Percentiles rank a stretch among this genome's conserved stretches.
Conservation (phyloP, 2,797 vertebrate species). For the Mionectes olivaceus region DNA sequence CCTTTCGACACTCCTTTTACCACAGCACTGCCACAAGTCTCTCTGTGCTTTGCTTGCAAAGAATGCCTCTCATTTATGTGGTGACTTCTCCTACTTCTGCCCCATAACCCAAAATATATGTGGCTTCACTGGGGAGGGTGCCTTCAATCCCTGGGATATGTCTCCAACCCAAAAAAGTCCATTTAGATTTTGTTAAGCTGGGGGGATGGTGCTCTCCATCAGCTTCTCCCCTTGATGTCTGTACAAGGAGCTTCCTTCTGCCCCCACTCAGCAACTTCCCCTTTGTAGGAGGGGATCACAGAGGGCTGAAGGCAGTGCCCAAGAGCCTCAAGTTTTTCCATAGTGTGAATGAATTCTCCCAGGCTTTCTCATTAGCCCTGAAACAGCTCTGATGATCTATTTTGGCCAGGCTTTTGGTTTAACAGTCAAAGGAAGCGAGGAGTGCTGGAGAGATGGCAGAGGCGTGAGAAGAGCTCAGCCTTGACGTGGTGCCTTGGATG, state of each 20-base stretch:
- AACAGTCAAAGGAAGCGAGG: background rate
- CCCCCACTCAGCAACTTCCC: background rate
- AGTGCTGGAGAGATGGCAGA: rapidly evolving
- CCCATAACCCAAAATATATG: background rate
- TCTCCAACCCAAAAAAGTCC: background rate
- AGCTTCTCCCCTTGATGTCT: rapidly evolving
- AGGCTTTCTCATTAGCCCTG: background rate
- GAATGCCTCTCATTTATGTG: background rate
- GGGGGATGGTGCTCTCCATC: background rate
- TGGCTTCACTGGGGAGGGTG: background rate
- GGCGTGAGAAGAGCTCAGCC: background rate
- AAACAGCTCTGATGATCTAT: background rate
- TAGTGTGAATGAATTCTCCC: rapidly evolving
- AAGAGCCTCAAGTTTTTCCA: background rate
- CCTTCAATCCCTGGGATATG: background rate
- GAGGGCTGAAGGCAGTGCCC: background rate
- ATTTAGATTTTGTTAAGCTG: background rate
- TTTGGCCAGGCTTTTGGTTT: background rate
- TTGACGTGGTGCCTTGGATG: rapidly evolving
- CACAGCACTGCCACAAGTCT: background rate
- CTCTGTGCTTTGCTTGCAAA: background rate
- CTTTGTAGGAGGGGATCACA: background rate
- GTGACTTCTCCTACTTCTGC: background rate
- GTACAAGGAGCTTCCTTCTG: background rate
- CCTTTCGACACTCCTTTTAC: background rate